Evolutionary conservation across 2,888 invertebrate species (phyloP).

Genomic region (Teleogryllus oceanicus): DNA sequence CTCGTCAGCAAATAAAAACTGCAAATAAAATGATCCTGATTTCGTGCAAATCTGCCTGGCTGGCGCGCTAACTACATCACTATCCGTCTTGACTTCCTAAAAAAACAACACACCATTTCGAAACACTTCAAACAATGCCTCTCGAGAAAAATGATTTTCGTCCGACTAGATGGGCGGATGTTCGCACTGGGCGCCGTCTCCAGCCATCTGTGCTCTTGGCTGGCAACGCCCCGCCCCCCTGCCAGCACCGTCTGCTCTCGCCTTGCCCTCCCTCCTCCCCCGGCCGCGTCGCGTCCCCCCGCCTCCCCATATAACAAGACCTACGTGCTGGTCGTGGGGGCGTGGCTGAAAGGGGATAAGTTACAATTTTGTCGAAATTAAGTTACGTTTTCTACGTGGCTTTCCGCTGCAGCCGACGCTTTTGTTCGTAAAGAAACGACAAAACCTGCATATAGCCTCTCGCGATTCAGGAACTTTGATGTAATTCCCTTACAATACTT

Average conservation of each 20-base stretch:
- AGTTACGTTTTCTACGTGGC: slow-evolving; percentile 18
- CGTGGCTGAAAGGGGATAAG: slow-evolving; percentile 1
- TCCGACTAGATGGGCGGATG: no score
- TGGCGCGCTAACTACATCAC: no score
- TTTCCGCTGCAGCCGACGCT: neutral
- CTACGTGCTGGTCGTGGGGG: neutral
- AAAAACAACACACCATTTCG: no score
- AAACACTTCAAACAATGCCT: no score
- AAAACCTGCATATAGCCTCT: neutral
- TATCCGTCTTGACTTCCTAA: no score
- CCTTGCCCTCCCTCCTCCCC: neutral
- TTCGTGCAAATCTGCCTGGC: no score
- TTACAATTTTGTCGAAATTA: slow-evolving; percentile 18
- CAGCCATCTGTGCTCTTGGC: neutral
- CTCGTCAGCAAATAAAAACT: no score
- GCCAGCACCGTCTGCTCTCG: neutral
- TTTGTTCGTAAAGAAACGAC: neutral
- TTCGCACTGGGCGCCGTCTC: no score
- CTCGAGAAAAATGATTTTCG: no score
- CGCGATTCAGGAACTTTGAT: neutral
- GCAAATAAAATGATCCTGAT: no score
- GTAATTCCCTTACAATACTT: neutral
- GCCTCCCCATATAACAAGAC: slow-evolving; percentile 5
- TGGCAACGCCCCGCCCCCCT: neutral
- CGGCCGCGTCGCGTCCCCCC: neutral